These are phyloP conservation scores for Astropecten irregularis DNA, from an alignment of 53 echinoderm and acorn worm genomes.

Conservation along the genomic window DNA sequence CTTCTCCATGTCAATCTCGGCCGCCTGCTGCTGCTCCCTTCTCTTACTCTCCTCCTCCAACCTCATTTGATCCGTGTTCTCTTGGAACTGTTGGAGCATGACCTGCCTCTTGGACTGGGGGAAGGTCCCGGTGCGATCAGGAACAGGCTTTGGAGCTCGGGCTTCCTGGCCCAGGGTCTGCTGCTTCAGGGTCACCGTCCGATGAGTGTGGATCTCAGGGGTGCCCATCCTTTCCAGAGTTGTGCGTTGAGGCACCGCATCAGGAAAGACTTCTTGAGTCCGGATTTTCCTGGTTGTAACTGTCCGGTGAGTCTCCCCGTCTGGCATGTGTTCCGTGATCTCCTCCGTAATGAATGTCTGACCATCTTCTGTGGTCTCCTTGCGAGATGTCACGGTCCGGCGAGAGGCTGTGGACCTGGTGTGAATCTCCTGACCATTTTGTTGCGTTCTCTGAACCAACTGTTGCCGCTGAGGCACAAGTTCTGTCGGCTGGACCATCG, in stretches of 20 bases:
- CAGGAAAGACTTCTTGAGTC: constrained; percentile 27
- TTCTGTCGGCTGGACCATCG: constrained; percentile 28
- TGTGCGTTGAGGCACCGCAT: not conserved
- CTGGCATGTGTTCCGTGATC: constrained; percentile 43
- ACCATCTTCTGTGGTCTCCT: constrained; percentile 43
- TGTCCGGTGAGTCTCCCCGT: constrained; percentile 45
- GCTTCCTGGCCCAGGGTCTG: constrained; percentile 18
- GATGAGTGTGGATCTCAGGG: constrained; percentile 40
- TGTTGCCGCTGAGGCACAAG: constrained; percentile 26
- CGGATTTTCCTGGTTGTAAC: constrained; percentile 29
- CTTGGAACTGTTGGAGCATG: constrained; percentile 67
- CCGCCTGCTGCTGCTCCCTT: not conserved
- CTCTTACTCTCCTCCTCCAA: not conserved
- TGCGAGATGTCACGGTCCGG: constrained; percentile 30
- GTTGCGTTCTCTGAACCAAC: not conserved
- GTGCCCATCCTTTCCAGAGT: constrained; percentile 8
- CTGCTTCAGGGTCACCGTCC: constrained; percentile 48
- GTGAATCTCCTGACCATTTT: constrained; percentile 13
- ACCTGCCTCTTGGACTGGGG: constrained; percentile 58
- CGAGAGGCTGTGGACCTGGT: constrained; percentile 18
- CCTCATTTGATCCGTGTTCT: constrained; percentile 55
- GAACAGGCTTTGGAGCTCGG: not conserved
- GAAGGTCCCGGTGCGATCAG: constrained; percentile 26
- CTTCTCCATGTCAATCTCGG: constrained; percentile 19
- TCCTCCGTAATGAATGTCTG: constrained; percentile 38